Conservation (phyloP, 2,888 invertebrate genomes). For the Amphipyra berbera region DNA sequence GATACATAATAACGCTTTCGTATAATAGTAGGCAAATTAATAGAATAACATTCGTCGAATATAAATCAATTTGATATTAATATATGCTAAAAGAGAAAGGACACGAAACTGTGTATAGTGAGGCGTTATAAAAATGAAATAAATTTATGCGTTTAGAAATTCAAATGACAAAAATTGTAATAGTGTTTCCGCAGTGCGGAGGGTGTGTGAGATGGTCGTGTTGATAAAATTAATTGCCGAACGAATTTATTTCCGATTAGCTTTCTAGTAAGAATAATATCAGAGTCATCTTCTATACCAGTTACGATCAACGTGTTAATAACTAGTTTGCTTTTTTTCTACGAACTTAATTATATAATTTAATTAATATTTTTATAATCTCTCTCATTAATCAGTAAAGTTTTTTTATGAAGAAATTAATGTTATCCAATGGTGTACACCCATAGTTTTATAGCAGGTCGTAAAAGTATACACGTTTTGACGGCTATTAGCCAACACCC, state of each 20-base stretch:
- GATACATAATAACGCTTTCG: conserved; percentile 64
- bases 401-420: conserved; percentile 16
- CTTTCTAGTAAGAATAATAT: conserved; percentile 59
- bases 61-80: conserved; percentile 64
- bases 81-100: conserved; percentile 68
- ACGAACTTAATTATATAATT: conserved; percentile 44
- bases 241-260: conserved; percentile 48
- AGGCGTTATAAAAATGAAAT: conserved; percentile 64
- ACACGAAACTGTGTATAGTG: conserved; percentile 44
- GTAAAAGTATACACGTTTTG: conserved; percentile 22
- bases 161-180: conserved; percentile 68
- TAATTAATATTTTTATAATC: conserved; percentile 39
- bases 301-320: conserved; percentile 15
- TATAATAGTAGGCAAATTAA: conserved; percentile 57
- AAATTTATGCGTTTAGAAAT: conserved; percentile 77
- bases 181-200: conserved; percentile 51
- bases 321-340: conserved; percentile 26
- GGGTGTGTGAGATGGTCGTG: conserved; percentile 30
- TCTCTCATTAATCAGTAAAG: conserved; percentile 27
- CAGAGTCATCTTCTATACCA: conserved; percentile 32
- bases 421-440: not conserved
- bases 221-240: conserved; percentile 59
- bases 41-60: conserved; percentile 49
- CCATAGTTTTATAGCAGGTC: conserved; percentile 21
- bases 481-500: conserved; percentile 8